These are phyloP conservation scores for Acholoe squamosa DNA, from an alignment of 2,888 invertebrate genomes.

Conservation along the genomic window DNA sequence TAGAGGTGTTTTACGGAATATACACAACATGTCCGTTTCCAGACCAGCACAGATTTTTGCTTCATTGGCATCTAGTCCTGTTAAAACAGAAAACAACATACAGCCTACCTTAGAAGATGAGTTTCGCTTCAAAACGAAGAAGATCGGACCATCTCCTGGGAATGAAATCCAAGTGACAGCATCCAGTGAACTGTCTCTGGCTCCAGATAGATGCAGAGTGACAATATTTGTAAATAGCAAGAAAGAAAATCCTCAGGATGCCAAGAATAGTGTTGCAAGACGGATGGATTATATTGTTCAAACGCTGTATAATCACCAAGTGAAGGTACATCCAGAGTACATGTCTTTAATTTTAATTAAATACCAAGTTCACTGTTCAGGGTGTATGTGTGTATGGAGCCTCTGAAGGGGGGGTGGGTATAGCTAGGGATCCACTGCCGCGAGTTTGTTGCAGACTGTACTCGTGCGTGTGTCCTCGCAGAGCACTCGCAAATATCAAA, in stretches of 20 bases:
- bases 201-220: slow-evolving; percentile 78
- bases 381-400: too few relatives aligned
- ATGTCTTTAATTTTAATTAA: too few relatives aligned
- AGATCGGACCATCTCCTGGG: not conserved
- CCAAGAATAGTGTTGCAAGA: slow-evolving; percentile 79
- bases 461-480: too few relatives aligned
- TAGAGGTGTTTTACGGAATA: not conserved
- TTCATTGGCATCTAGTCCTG: slow-evolving; percentile 11
- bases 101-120: slow-evolving; percentile 5
- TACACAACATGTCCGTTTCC: slow-evolving; percentile 69
- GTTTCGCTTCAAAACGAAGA: slow-evolving; percentile 21
- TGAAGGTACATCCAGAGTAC: too few relatives aligned
- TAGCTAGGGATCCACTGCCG: too few relatives aligned
- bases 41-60: slow-evolving; percentile 72
- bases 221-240: slow-evolving; percentile 74
- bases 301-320: slow-evolving; percentile 77
- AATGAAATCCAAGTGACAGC: slow-evolving; percentile 77
- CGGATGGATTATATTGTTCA: slow-evolving; percentile 80
- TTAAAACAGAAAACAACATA: not conserved
- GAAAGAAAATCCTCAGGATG: slow-evolving; percentile 79
- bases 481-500: too few relatives aligned
- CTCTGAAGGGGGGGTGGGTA: too few relatives aligned
- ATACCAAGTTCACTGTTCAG: too few relatives aligned
- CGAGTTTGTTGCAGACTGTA: too few relatives aligned
- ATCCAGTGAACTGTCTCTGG: slow-evolving; percentile 77